Evolutionary conservation across 2,113 vertebrate genomes (phyloP).

Genomic region (zebrafish (Danio rerio)): DNA sequence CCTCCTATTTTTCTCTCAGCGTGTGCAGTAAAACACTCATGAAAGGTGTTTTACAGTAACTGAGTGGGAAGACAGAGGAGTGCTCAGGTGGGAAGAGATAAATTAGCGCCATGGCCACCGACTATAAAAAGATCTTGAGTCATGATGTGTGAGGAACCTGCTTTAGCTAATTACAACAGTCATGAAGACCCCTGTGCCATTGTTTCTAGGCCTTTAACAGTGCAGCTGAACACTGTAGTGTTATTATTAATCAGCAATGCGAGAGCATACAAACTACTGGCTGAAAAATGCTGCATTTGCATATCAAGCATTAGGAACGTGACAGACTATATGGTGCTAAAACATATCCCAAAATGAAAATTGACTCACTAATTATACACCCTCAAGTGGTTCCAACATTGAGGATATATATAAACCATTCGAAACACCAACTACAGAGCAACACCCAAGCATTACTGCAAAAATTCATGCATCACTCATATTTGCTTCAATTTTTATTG

Average conservation of each 20-base stretch:
- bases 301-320: no score
- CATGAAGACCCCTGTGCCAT: slow-evolving; percentile 25
- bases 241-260: not conserved
- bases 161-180: slow-evolving; percentile 54
- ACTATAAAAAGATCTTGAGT: slow-evolving; percentile 56
- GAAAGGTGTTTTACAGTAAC: slow-evolving; percentile 31
- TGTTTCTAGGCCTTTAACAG: no score
- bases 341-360: no score
- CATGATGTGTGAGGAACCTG: slow-evolving; percentile 50
- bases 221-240: not conserved
- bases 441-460: no score
- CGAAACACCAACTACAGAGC: no score
- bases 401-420: no score
- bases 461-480: no score
- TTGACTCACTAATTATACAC: no score
- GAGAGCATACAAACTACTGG: not conserved
- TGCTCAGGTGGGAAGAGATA: slow-evolving; percentile 19
- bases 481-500: no score
- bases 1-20: not conserved
- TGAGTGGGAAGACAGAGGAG: slow-evolving; percentile 11
- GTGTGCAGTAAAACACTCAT: not conserved
- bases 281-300: not conserved
- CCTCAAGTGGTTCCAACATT: no score
- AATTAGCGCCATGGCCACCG: slow-evolving; percentile 43
- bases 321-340: no score